Evolutionary conservation across 1,140 invertebrate genomes (phyloP), one percentile per base, ranked within the genome.

Genomic region (Cydia strobilella): DNA sequence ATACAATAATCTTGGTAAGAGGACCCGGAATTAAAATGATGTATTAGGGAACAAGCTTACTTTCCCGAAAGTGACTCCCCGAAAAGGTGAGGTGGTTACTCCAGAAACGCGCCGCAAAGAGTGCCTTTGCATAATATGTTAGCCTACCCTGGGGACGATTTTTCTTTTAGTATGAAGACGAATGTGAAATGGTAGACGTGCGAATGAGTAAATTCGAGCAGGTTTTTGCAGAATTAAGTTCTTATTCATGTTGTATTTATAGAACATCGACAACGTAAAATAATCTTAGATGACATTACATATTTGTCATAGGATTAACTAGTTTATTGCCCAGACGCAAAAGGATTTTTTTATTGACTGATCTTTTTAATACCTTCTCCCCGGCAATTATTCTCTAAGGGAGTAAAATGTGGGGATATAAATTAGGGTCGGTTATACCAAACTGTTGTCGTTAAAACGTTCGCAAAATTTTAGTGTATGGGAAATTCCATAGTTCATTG

Each of bases 101-200:
- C 5, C 15, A 10, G 65, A 35, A 69, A 39, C 65, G 35, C 63
- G 31, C 65, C 65, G 31, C 65, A 69, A 69, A 45, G 39, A 69
- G 65, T 69, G 31, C 65, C 4, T 69, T 69, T 69, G 65, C 65
- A 69, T 69, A 69, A 69, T 69, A 69, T 69, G 65, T 69, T 69
- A 69, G 65, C 65, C 31, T 9, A 10, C 65, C 65, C 65, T 3
- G n/a, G 31, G 65, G 65, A 69, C 65, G 65, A 69, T 69, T 69
- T 69, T 69, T 69, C 65, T 69, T 13, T 69, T 69, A 69, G 65
- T 69, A 69, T 69, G 65, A 69, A 69, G 65, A 69, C 65, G 65
- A 42, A 69, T 69, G 65, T 35, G 31, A 20, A 69, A 69, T 18
- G 65, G 31, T 39, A n/a, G 7, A 20, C 31, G 35, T 69, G 65